Percentiles rank a stretch among this genome's conserved stretches.
Evolutionary conservation across 2,888 invertebrate genomes (phyloP).

Genomic region (Agrochola macilenta): DNA sequence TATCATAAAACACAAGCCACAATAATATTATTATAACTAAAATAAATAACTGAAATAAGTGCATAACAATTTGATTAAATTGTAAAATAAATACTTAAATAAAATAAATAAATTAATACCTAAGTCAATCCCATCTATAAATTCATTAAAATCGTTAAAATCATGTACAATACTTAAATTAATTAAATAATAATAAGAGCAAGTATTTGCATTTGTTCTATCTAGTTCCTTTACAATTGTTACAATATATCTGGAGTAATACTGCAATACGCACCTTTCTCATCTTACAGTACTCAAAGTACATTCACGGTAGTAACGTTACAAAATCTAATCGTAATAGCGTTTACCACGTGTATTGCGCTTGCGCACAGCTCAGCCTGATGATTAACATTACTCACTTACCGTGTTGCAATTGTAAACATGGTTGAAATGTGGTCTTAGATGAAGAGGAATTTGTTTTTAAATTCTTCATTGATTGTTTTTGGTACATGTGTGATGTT

Average conservation of each 20-base stretch:
- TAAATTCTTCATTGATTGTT: conserved; percentile 8
- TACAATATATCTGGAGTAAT: conserved; percentile 37
- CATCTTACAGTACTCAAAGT: conserved; percentile 23
- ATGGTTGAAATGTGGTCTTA: conserved; percentile 41
- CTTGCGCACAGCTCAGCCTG: conserved; percentile 11
- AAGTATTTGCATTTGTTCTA: background rate
- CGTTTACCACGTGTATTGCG: conserved; percentile 53
- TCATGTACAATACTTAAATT: too few species aligned
- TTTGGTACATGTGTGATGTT: background rate
- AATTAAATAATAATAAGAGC: too few species aligned
- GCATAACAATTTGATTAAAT: too few species aligned
- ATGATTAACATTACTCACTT: conserved; percentile 59
- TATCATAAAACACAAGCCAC: too few species aligned
- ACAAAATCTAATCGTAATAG: conserved; percentile 49
- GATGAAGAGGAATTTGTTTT: background rate
- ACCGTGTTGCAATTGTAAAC: conserved; percentile 56
- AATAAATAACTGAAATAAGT: too few species aligned
- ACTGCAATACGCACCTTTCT: conserved; percentile 40
- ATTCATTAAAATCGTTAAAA: too few species aligned
- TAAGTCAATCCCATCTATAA: too few species aligned
- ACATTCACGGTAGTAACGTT: conserved; percentile 46
- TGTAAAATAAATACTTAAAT: too few species aligned
- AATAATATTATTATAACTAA: too few species aligned
- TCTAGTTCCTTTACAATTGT: conserved; percentile 1
- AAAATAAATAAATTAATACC: too few species aligned